Base-by-base conservation (phyloP, 2,888 invertebrate genomes). In the Endomychus coccineus region DNA sequence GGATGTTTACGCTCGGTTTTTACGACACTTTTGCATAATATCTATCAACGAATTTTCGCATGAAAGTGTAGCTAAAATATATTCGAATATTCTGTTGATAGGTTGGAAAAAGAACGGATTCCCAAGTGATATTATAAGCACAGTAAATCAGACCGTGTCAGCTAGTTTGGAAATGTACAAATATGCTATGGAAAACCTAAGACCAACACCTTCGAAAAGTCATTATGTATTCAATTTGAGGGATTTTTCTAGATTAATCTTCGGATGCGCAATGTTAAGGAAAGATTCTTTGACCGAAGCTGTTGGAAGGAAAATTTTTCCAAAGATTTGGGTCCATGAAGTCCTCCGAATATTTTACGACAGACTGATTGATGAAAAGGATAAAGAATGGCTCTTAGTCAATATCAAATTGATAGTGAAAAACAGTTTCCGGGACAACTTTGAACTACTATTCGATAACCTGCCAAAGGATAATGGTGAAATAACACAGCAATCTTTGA, bases 41-140 rank as follows among this genome's bases (percentile, higher is more conserved):
- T 80, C 85, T 1, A 86, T 95, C 33, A 88, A 88, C 59, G 79
- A 82, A 34, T 94, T 94, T 65, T 80, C 83, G n/a, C 83, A 86
- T 51, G 89, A 90, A 3, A 90, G 86, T 22, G 83, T 92, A 78
- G 73, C 74, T 11, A 83, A 85, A 58, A 95, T 96, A 49, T 95
- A 89, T 62, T 77, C 77, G 0, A 77, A 80, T 34, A 74, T 92
- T 16, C 72, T 90, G 13, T 74, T 86, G 49, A 74, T 86, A 53
- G 83, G 81, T 2, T 75, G 82, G 64, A 77, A 77, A 64, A 77
- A 80, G 51, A 79, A 82, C 49, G 90, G 88, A 3, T 92, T 91
- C 62, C 79, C 79, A 1, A 79, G 77, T 49, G 92, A 89, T 53
- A 73, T 81, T 0, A 75, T 83, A 31, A 58, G 72, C 0, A 64